These are phyloP conservation scores for Ceratoteleas bidentatus DNA, from an alignment of 1,140 invertebrate species.

Conservation along the genomic window DNA sequence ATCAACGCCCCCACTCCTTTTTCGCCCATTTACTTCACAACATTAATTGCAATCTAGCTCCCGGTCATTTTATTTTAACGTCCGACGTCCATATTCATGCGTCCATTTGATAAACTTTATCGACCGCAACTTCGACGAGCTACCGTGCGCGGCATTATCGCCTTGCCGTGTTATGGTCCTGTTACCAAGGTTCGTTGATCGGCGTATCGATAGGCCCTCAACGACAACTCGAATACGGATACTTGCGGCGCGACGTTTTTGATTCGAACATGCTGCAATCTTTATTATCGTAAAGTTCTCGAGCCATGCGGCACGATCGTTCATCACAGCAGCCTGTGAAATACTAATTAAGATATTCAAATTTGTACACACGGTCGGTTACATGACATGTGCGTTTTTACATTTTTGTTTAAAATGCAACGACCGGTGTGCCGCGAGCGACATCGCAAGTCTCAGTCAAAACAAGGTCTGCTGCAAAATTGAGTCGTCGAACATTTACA, in stretches of 20 bases:
- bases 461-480: too few relatives aligned
- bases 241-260: constrained; percentile 44
- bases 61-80: constrained; percentile 24
- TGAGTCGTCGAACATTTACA: too few relatives aligned
- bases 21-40: not conserved
- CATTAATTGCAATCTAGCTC: constrained; percentile 21
- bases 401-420: constrained; percentile 24
- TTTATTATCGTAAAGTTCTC: constrained; percentile 27
- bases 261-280: constrained; percentile 18
- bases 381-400: constrained; percentile 23
- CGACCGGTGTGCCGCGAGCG: not conserved
- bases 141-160: constrained; percentile 76
- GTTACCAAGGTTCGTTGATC: constrained; percentile 65
- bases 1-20: not conserved
- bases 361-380: constrained; percentile 16
- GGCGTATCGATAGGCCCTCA: constrained; percentile 56
- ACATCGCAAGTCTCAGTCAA: too few relatives aligned
- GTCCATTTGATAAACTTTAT: constrained; percentile 67
- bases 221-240: constrained; percentile 41
- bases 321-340: constrained; percentile 29
- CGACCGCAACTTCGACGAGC: constrained; percentile 72
- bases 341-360: constrained; percentile 59
- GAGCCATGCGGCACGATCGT: constrained; percentile 14
- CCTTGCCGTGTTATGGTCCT: constrained; percentile 73
- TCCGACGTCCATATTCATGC: constrained; percentile 55